Base-by-base conservation (phyloP, 2,113 vertebrate genomes). In the Nothocercus nigrocapillus region DNA sequence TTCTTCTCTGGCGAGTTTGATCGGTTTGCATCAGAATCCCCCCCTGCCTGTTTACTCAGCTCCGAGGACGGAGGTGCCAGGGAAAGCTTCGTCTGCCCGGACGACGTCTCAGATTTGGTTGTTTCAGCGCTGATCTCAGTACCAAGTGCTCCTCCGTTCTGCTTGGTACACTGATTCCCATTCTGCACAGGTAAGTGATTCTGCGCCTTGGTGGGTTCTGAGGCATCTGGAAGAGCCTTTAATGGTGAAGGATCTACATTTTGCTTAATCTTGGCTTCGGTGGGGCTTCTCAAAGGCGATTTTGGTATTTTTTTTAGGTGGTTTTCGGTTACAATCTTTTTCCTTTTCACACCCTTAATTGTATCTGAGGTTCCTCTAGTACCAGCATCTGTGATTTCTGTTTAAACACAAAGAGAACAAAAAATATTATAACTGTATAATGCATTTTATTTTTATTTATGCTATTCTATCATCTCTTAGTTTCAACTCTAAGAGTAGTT, bases 221-320 rank as follows among this genome's bases (percentile, higher is more conserved):
- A 94, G 59, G 96, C 96, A 79, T 96, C 96, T 0, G 97, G 95
- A 78, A 97, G 97, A 69, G 96, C 83, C 82, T 96, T 95, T 3
- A 97, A 97, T 0, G 96, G 92, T 5, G 94, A 68, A 49, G 82
- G 85, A 61, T 98, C 98, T 62, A 95, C 63, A 34, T 97, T 98
- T 49, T 97, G 96, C 88, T 97, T 97, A 22, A 95, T 96, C 98
- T 99, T 99, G 51, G 97, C 89, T 95, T 99, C 98, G 25, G 98
- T 95, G 17, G 98, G 98, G 88, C 98, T 99, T 95, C 99, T 99
- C 96, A 99, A 98, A 38, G 99, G 99, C 34, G 99, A 99, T 97
- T 99, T 99, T 27, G 98, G 99, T 96, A 99, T 99, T 98, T 99
- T 99, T 94, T 99, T 99, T 10, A 98, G 97, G 77, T 99, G 98